These are phyloP conservation scores for Cantharis rufa DNA, from an alignment of 2,888 invertebrate genomes.

Conservation along the genomic window DNA sequence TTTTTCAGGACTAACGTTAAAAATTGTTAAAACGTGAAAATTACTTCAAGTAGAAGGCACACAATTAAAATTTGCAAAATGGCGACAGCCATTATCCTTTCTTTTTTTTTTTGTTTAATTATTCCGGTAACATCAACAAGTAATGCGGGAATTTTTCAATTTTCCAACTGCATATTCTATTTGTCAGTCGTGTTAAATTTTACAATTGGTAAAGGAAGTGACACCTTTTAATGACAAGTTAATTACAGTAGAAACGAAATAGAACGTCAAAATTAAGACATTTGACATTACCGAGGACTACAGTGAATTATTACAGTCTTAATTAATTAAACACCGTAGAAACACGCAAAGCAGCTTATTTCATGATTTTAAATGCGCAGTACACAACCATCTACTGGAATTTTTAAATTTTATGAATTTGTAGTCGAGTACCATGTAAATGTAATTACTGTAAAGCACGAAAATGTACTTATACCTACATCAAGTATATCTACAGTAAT, in stretches of 20 bases:
- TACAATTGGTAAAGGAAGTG: conserved; percentile 29
- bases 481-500: conserved; percentile 7
- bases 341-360: conserved; percentile 41
- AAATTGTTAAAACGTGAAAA: not conserved
- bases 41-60: not conserved
- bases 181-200: conserved; percentile 20
- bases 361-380: conserved; percentile 27
- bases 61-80: not conserved
- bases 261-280: conserved; percentile 49
- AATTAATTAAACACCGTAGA: conserved; percentile 46
- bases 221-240: conserved; percentile 44
- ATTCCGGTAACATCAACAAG: not conserved
- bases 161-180: not conserved
- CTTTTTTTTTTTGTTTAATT: too few species aligned
- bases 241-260: conserved; percentile 49
- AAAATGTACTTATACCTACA: conserved; percentile 11
- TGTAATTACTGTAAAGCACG: conserved; percentile 31
- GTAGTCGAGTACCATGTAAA: conserved; percentile 23
- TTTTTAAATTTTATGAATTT: conserved; percentile 30
- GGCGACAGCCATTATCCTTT: not conserved
- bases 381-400: conserved; percentile 23
- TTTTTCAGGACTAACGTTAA: not conserved
- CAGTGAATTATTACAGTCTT: conserved; percentile 44
- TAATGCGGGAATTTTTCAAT: not conserved
- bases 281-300: conserved; percentile 48